Conservation (phyloP, 2,888 invertebrate species). For the Platerodrilus igneus region DNA sequence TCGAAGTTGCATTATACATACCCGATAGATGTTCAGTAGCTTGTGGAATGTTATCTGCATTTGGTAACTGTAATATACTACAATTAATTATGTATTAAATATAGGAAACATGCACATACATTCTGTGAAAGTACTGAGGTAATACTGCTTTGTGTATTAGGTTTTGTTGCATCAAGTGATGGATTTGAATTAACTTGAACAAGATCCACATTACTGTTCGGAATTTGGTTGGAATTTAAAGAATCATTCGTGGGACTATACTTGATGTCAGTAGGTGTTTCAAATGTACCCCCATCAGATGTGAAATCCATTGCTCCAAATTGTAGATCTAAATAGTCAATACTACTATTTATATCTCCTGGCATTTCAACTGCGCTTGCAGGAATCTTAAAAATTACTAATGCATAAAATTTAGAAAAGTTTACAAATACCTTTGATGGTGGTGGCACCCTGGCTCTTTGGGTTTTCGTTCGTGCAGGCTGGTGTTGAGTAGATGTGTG, state of each 20-base stretch:
- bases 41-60: constrained; percentile 46
- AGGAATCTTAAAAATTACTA: constrained; percentile 66
- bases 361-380: constrained; percentile 96
- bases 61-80: constrained; percentile 38
- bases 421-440: constrained; percentile 65
- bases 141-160: constrained; percentile 46
- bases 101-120: constrained; percentile 33
- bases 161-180: constrained; percentile 48
- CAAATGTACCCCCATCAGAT: constrained; percentile 52
- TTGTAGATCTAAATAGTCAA: constrained; percentile 83
- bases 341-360: constrained; percentile 72
- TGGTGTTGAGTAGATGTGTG: constrained; percentile 39
- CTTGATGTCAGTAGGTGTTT: constrained; percentile 48
- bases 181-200: constrained; percentile 50
- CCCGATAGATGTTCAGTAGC: constrained; percentile 44
- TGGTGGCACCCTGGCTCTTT: constrained; percentile 72
- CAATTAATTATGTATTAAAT: neutral
- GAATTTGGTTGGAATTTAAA: constrained; percentile 38
- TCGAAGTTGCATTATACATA: constrained; percentile 43
- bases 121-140: constrained; percentile 46
- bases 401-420: constrained; percentile 4
- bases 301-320: constrained; percentile 85
- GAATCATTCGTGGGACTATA: constrained; percentile 45
- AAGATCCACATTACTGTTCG: constrained; percentile 41
- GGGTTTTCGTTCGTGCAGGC: constrained; percentile 57